Percentiles rank a stretch among this genome's conserved stretches.
Conservation (phyloP, 2,888 invertebrate species). For the Amaurobius ferox region DNA sequence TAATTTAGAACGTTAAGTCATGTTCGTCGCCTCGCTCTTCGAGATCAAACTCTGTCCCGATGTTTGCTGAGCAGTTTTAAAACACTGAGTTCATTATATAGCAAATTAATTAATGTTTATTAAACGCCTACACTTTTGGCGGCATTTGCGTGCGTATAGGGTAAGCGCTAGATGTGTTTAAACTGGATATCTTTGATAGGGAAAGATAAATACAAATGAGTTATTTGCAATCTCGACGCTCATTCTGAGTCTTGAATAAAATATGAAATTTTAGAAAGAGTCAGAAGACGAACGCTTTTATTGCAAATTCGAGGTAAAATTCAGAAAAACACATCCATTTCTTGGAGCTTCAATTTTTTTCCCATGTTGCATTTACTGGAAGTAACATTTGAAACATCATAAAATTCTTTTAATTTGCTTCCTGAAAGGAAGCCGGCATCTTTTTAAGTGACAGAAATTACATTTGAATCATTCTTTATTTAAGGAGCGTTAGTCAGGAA, state of each 20-base stretch:
- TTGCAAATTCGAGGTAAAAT: no score
- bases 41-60: not conserved
- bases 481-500: no score
- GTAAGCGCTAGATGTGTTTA: slow-evolving; percentile 43
- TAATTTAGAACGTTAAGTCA: not conserved
- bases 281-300: not conserved
- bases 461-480: no score
- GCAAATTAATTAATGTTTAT: slow-evolving; percentile 69
- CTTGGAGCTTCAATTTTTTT: no score
- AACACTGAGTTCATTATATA: slow-evolving; percentile 44
- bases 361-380: no score
- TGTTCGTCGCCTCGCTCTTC: not conserved
- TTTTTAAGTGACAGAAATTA: no score
- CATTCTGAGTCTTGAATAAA: slow-evolving; percentile 30
- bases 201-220: slow-evolving; percentile 38
- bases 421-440: no score
- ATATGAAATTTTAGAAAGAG: slow-evolving; percentile 9
- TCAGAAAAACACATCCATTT: no score
- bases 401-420: no score
- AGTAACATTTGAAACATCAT: no score
- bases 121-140: slow-evolving; percentile 31
- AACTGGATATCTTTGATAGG: slow-evolving; percentile 38
- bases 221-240: slow-evolving; percentile 25
- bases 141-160: slow-evolving; percentile 31
- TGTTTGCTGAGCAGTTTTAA: slow-evolving; percentile 58